A percentile compares a stretch with the other conserved stretches of the same genome.
These are phyloP conservation scores for Rousettus leschenaultii DNA, from an alignment of 2,113 vertebrate species.

Conservation along the genomic window DNA sequence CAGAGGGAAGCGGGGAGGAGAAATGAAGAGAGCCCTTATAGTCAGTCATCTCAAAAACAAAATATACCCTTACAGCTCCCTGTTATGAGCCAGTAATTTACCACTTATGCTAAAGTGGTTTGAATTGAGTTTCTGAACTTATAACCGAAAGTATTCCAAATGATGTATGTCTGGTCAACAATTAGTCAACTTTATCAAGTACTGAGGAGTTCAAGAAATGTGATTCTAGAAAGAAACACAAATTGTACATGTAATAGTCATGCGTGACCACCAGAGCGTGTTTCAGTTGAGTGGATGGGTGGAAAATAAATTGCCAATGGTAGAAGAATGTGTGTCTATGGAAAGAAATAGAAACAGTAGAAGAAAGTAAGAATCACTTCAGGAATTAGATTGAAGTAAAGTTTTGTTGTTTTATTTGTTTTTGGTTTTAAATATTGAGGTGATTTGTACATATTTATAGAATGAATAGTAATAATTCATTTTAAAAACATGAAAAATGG, in stretches of 20 bases:
- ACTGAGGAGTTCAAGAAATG: neutral
- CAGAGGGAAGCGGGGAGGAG: neutral
- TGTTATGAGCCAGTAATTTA: neutral
- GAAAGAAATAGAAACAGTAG: neutral
- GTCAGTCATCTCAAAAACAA: neutral
- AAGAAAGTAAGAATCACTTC: neutral
- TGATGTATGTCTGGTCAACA: neutral
- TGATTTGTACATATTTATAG: neutral
- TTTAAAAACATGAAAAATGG: neutral
- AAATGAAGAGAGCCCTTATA: neutral
- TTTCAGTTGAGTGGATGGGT: neutral
- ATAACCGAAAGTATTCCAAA: neutral
- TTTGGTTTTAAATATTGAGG: neutral
- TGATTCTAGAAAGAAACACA: neutral
- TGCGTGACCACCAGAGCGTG: neutral
- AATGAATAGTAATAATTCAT: neutral
- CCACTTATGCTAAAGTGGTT: neutral
- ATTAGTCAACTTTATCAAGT: neutral
- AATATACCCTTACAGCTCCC: neutral
- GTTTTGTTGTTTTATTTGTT: neutral
- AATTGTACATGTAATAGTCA: neutral
- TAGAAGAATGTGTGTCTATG: neutral
- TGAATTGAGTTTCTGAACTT: neutral
- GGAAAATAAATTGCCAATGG: neutral
- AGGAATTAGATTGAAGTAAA: neutral